Evolutionary conservation across 92 coral and sea anemone genomes (phyloP), one percentile per base, ranked within the genome.

Genomic region (Scolanthus callimorphus): DNA sequence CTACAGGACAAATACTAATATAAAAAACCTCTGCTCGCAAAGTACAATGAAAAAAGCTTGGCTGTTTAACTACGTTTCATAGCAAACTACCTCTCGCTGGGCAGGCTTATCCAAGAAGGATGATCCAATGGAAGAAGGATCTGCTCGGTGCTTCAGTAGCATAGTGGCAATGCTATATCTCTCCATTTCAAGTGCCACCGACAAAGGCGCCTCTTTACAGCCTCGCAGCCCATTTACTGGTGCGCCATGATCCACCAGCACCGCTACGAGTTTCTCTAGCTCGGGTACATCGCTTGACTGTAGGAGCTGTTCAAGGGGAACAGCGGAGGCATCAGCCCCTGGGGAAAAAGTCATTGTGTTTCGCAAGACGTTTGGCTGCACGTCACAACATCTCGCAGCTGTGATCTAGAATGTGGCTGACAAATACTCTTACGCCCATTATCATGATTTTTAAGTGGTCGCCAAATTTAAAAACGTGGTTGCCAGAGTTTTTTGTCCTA

Each of bases 221-320:
- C 71, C 64, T 13, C 39, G 71, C n/a, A 49, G 60, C 4, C 92
- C 88, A 54, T 69, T 70, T 25, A 79, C 76, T 15, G 49, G 47
- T 21, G 79, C 87, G 3, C 92, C 92, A 55, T 85, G 92, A 53
- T 81, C 92, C 34, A 85, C 65, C 41, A 85, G 26, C 49, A 74
- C 77, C n/a, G 63, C 73, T 28, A 70, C 52, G 17, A 85, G 65
- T 17, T 85, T 71, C 37, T 65, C 55, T 11, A 68, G 73, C 25
- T 68, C 73, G 21, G 48, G 47, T 6, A 66, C 62, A 1, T 63
- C 29, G n/a, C n/a, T n/a, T 2, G 92, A 65, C 44, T 39, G 39
- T 17, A 85, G 74, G 25, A 85, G 56, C 9, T 59, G 53, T 30
- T 69, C 65, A 2, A 85, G 25, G 0, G 92, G 86, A 21, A 85